These are phyloP conservation scores for Coturnix japonica DNA, from an alignment of 2,113 vertebrate genomes.

Conservation along the genomic window DNA sequence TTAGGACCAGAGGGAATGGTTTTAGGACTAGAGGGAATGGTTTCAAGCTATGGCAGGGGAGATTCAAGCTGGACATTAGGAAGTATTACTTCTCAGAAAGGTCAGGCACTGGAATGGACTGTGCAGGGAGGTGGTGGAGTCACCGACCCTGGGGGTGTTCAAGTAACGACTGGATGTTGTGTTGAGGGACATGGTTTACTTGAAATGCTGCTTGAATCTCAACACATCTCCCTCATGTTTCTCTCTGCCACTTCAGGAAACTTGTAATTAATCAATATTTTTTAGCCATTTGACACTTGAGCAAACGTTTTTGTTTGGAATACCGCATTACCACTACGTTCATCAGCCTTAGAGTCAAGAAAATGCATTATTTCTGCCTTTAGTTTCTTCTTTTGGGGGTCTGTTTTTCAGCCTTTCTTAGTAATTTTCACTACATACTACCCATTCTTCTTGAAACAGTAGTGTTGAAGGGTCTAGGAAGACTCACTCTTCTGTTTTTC, in stretches of 20 bases:
- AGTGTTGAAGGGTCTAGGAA: not conserved
- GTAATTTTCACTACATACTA: not conserved
- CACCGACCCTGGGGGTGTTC: too few relatives aligned
- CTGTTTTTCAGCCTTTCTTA: not conserved
- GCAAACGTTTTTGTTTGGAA: not conserved
- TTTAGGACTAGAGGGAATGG: too few relatives aligned
- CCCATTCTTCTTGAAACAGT: not conserved
- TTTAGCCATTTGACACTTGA: not conserved
- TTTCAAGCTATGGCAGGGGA: too few relatives aligned
- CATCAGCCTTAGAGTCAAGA: not conserved
- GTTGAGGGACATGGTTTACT: too few relatives aligned
- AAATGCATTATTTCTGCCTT: not conserved
- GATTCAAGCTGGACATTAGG: too few relatives aligned
- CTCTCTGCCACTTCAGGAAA: not conserved
- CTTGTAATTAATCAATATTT: not conserved
- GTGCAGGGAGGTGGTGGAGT: too few relatives aligned
- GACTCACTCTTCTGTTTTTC: not conserved
- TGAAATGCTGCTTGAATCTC: too few relatives aligned
- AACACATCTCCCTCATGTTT: not conserved
- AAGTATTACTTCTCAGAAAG: too few relatives aligned
- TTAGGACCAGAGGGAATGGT: too few relatives aligned
- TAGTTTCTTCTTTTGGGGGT: not conserved
- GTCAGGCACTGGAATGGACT: too few relatives aligned
- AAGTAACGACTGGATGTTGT: too few relatives aligned
- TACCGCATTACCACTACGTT: not conserved